These are phyloP conservation scores for Pseudococcus viburni DNA, from an alignment of 2,888 invertebrate species.

Conservation along the genomic window DNA sequence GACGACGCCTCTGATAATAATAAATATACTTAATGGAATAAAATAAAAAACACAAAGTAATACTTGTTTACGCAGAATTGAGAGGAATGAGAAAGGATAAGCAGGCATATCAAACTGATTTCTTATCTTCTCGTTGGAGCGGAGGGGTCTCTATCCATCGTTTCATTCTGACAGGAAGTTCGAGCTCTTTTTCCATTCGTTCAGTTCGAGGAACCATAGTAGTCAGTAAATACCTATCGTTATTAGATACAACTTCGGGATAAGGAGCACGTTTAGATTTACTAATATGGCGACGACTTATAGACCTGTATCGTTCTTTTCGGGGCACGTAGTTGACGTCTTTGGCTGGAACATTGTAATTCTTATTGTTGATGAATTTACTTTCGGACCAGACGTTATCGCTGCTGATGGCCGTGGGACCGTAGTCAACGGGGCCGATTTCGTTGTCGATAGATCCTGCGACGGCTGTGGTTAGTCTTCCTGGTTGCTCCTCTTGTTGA, in stretches of 20 bases:
- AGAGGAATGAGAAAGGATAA: not conserved
- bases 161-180: conserved; percentile 8
- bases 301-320: conserved; percentile 47
- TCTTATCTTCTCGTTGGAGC: not conserved
- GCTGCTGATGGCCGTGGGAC: not conserved
- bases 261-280: conserved; percentile 18
- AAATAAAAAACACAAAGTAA: not conserved
- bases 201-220: conserved; percentile 7
- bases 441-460: conserved; percentile 34
- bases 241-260: conserved; percentile 31
- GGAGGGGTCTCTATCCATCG: not conserved
- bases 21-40: not conserved
- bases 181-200: conserved; percentile 24
- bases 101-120: not conserved
- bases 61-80: not conserved
- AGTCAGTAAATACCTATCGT: conserved; percentile 32
- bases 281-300: conserved; percentile 12
- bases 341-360: not conserved
- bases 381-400: conserved; percentile 54
- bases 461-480: conserved; percentile 50
- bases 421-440: conserved; percentile 29
- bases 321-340: conserved; percentile 23
- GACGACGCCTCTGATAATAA: no score
- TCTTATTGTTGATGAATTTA: conserved; percentile 26
- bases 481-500: conserved; percentile 58